Conservation (phyloP, 2,797 vertebrate species). For the Chanos chanos region DNA sequence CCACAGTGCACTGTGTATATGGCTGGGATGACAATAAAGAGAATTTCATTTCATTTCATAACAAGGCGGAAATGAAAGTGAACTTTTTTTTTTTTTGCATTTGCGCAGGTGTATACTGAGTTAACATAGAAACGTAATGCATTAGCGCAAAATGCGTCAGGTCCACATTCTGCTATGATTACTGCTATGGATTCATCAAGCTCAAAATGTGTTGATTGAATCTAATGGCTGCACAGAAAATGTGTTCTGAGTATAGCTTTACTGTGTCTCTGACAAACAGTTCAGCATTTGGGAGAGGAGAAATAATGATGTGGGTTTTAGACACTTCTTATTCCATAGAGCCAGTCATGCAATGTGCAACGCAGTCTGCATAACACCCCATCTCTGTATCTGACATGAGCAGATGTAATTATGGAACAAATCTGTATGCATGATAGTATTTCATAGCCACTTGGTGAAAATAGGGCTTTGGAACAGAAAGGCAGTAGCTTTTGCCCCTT, state of each 20-base stretch:
- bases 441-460: not conserved
- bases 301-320: slow-evolving; percentile 33
- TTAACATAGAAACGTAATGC: too few species aligned
- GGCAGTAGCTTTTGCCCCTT: slow-evolving; percentile 19
- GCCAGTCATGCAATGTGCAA: slow-evolving; percentile 20
- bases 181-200: slow-evolving; percentile 15
- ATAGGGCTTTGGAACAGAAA: not conserved
- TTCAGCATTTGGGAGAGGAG: slow-evolving; percentile 13
- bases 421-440: slow-evolving; percentile 22
- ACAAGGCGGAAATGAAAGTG: too few species aligned
- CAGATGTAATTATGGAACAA: slow-evolving; percentile 9
- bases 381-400: slow-evolving; percentile 19
- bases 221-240: slow-evolving; percentile 22
- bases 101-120: too few species aligned
- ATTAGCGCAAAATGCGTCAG: too few species aligned
- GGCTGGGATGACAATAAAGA: too few species aligned
- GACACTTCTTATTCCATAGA: slow-evolving; percentile 25
- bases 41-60: too few species aligned
- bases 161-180: too few species aligned
- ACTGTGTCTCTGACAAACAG: slow-evolving; percentile 24
- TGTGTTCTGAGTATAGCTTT: slow-evolving; percentile 24
- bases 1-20: too few species aligned
- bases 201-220: slow-evolving; percentile 29
- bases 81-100: too few species aligned
- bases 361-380: too few species aligned